These are phyloP conservation scores for Desmophyllum pertusum DNA, from an alignment of 92 coral and sea anemone species.

Conservation along the genomic window DNA sequence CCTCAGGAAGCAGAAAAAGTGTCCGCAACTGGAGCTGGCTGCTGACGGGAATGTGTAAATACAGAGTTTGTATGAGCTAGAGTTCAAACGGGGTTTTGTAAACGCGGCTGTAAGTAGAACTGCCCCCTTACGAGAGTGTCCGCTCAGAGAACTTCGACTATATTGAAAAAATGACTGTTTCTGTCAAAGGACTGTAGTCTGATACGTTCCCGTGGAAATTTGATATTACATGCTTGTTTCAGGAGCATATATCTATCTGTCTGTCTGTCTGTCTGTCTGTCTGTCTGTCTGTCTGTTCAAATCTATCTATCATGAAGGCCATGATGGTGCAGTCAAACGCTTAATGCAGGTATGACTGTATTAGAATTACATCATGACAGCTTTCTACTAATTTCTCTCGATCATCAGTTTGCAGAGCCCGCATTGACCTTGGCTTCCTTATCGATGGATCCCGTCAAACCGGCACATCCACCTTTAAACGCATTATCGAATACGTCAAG, in stretches of 20 bases:
- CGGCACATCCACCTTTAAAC: constrained; percentile 35
- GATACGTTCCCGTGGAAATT: no score
- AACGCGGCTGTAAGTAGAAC: no score
- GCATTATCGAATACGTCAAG: constrained; percentile 57
- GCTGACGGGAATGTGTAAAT: neutral
- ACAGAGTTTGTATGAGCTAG: no score
- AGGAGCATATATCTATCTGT: no score
- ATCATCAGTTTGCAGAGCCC: constrained; percentile 63
- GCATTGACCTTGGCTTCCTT: constrained; percentile 72
- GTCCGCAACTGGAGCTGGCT: neutral
- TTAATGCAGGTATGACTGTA: no score
- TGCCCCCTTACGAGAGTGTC: no score
- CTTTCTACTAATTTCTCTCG: neutral
- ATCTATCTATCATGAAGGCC: neutral
- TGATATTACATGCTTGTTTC: no score
- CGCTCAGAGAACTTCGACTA: no score
- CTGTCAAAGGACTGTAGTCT: no score
- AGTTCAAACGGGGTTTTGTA: no score
- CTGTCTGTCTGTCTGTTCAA: neutral
- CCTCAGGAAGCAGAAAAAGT: constrained; percentile 3
- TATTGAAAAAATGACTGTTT: no score
- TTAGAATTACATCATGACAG: neutral
- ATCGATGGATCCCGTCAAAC: constrained; percentile 56
- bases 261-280: neutral
- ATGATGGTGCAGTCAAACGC: no score